Base-by-base conservation (phyloP, 2,797 vertebrate species). In the Glossophaga mutica region DNA sequence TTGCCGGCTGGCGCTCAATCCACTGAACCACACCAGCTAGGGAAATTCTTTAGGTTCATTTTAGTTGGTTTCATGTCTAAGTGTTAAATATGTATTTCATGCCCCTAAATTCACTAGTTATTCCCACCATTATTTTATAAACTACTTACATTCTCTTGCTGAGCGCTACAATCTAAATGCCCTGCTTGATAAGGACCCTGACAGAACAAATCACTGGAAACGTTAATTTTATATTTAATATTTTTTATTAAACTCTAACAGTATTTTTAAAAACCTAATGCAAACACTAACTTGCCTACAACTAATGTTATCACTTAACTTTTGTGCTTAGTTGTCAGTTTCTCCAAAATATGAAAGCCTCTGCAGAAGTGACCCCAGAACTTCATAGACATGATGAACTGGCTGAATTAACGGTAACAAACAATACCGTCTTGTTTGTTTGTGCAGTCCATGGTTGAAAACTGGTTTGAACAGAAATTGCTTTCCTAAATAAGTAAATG, bases 261-360 rank as follows among this genome's bases (percentile, higher is more conserved):
- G 29, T 67, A 21, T 65, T 90, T 94, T 90, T 77, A 48, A 57
- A 83, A 83, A 76, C 7, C 32, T 78, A 78, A 76, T 39, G 22
- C 44, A 90, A 84, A 81, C 50, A 52, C 22, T 85, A 90, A 67
- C 57, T 78, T 78, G n/a, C 34, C 76, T 77, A 77, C 6, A 77
- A 34, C 74, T 78, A 37, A 78, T 55, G 22, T 78, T 55, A 55
- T 78, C 73, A n/a, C 55, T 95, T 73, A 48, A 77, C 52, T 82
- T 88, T 78, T 92, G 37, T 76, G 44, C 21, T 73, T 65, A 84
- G 87, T 50, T 97, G 95, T 87, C 68, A 73, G 42, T 91, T 94
- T 94, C 87, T 95, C 46, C 90, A 50, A 91, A 92, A 70, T 14
- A 76, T 74, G 83, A 95, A 96, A 84, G 94, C 95, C 37, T 79